Percentiles rank a stretch among this genome's conserved stretches.
These are phyloP conservation scores for Ormyrus thymus DNA, from an alignment of 2,888 invertebrate genomes.

Conservation along the genomic window DNA sequence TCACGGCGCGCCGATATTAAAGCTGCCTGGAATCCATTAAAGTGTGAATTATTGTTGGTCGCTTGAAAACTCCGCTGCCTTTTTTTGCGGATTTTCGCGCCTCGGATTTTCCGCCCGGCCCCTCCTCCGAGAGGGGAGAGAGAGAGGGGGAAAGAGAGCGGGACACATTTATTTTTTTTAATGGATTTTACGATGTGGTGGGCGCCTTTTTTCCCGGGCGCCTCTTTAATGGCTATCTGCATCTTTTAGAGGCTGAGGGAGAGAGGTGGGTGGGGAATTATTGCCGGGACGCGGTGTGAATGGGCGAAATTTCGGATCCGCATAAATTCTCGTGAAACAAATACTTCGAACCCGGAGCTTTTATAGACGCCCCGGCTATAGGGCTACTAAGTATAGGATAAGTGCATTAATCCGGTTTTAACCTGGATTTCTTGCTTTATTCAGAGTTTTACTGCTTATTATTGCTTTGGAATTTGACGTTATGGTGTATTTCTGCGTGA, in stretches of 20 bases:
- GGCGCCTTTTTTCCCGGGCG: neutral
- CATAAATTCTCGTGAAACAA: slow-evolving; percentile 37
- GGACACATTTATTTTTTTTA: slow-evolving; percentile 51
- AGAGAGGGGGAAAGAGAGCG: neutral
- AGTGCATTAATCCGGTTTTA: slow-evolving; percentile 14
- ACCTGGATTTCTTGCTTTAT: slow-evolving; percentile 13
- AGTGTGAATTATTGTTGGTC: slow-evolving; percentile 50
- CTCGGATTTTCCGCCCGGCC: slow-evolving; percentile 10
- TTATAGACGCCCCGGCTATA: neutral
- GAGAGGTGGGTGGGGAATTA: slow-evolving; percentile 31
- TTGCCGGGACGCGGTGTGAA: slow-evolving; percentile 42
- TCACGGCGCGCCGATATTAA: slow-evolving; percentile 12
- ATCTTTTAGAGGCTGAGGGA: slow-evolving; percentile 34
- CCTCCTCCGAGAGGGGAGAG: neutral
- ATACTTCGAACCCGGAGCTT: neutral
- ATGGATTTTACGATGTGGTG: slow-evolving; percentile 51
- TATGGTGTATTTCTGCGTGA: no score
- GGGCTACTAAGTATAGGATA: slow-evolving; percentile 25
- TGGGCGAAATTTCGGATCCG: slow-evolving; percentile 33
- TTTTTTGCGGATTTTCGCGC: slow-evolving; percentile 22
- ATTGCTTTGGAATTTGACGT: no score
- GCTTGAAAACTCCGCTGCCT: slow-evolving; percentile 21
- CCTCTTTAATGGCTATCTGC: slow-evolving; percentile 27
- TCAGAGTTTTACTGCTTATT: no score
- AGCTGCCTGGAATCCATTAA: slow-evolving; percentile 48